A percentile compares a stretch with the other conserved stretches of the same genome.
phyloP scores from a whole-genome alignment of 2,113 vertebrate species.

The Gnathonemus longibarbis region DNA sequence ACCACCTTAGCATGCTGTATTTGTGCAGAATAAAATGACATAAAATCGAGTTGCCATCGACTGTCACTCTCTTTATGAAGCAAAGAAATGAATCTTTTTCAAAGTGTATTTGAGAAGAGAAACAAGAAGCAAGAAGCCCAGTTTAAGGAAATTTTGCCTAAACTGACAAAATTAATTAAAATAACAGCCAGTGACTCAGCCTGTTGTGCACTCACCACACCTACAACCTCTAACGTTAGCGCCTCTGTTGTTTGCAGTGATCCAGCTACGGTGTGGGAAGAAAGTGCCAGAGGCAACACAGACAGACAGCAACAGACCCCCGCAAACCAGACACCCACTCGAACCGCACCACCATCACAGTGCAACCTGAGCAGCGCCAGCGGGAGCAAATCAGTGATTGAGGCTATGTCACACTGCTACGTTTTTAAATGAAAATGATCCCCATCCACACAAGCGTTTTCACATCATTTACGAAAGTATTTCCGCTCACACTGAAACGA shows the following conservation, averaged over 20 bases:
- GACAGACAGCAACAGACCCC: not conserved
- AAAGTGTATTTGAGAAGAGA: not conserved
- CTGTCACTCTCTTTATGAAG: not conserved
- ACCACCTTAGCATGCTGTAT: not conserved
- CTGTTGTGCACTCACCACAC: conserved; percentile 2
- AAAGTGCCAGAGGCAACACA: not conserved
- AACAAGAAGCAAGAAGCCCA: not conserved
- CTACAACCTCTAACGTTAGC: not conserved
- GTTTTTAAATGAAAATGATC: not conserved
- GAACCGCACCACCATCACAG: not conserved
- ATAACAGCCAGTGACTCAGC: not conserved
- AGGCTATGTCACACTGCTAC: not conserved
- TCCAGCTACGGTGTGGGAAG: not conserved
- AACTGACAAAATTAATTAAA: not conserved
- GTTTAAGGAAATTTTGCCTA: not conserved
- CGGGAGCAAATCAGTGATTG: not conserved
- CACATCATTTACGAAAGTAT: not conserved
- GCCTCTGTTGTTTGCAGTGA: conserved; percentile 1
- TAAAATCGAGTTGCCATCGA: not conserved
- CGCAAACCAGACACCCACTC: not conserved
- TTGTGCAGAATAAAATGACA: not conserved
- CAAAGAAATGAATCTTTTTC: not conserved
- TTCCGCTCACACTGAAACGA: not conserved
- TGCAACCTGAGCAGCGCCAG: not conserved
- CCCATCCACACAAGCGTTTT: not conserved